Conservation (phyloP, 2,113 vertebrate species). For the Crotalus helleri region DNA sequence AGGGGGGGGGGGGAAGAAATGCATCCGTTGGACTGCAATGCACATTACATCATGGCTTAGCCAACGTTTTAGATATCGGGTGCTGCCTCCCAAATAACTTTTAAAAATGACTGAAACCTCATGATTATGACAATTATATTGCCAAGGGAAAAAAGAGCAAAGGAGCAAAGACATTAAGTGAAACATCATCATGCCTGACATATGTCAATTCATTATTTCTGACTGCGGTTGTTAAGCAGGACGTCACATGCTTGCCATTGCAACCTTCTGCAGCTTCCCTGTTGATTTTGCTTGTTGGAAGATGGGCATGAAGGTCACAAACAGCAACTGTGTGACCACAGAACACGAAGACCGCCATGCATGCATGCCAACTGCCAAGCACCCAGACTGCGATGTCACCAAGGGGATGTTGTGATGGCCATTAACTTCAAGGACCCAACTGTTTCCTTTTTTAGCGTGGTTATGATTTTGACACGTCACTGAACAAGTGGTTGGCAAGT, state of each 20-base stretch:
- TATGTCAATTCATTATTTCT: background rate
- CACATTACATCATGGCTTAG: background rate
- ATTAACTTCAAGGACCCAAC: background rate
- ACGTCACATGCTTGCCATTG: background rate
- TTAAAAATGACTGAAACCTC: background rate
- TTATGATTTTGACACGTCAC: background rate
- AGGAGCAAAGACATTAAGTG: background rate
- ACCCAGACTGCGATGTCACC: background rate
- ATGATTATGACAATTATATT: background rate
- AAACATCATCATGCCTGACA: background rate
- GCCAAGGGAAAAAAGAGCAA: background rate
- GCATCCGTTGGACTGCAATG: background rate
- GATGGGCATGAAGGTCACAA: background rate
- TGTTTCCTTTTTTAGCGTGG: background rate
- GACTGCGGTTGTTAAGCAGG: background rate
- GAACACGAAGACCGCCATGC: background rate
- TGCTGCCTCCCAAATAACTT: background rate
- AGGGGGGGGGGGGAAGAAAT: accelerated
- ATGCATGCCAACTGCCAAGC: background rate
- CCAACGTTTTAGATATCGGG: background rate
- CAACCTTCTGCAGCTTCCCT: background rate
- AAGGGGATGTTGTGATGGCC: background rate
- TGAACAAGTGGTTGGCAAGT: background rate
- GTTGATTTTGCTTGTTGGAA: background rate
- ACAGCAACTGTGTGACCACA: background rate